Conservation (phyloP, 2,888 invertebrate species). For the Drosophila pegasa region DNA sequence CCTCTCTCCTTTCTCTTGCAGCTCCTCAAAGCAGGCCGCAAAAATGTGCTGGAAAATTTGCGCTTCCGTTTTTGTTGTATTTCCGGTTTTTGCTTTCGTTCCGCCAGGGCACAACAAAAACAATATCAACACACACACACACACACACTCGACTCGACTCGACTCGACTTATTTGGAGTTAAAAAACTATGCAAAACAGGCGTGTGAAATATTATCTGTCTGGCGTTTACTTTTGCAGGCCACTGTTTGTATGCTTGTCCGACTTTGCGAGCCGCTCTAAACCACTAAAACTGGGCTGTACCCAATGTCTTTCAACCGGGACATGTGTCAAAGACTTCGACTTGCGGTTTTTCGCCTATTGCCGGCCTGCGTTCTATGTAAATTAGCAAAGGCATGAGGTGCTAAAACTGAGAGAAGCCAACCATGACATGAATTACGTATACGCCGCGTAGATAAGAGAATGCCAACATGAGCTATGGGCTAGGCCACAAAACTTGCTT, state of each 20-base stretch:
- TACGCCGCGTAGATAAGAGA: slow-evolving; percentile 19
- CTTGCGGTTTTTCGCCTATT: slow-evolving; percentile 42
- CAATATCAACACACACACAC: slow-evolving; percentile 24
- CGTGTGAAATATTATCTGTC: slow-evolving; percentile 82
- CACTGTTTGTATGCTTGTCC: slow-evolving; percentile 29
- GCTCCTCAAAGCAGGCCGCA: slow-evolving; percentile 36
- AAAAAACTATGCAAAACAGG: slow-evolving; percentile 73
- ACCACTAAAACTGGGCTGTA: slow-evolving; percentile 28
- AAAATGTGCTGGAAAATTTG: slow-evolving; percentile 82
- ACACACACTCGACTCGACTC: slow-evolving; percentile 5
- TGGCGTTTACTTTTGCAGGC: slow-evolving; percentile 52
- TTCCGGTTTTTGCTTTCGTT: slow-evolving; percentile 76
- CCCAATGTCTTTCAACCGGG: slow-evolving; percentile 55
- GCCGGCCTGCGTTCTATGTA: slow-evolving; percentile 56
- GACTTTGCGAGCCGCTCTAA: slow-evolving; percentile 37
- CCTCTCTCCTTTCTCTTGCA: background rate
- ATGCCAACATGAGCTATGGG: background rate
- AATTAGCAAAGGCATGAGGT: slow-evolving; percentile 64
- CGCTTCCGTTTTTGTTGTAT: slow-evolving; percentile 82
- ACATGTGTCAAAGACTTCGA: slow-evolving; percentile 74
- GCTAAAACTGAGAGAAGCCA: slow-evolving; percentile 27
- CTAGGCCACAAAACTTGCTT: background rate
- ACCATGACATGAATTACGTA: slow-evolving; percentile 33
- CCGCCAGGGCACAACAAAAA: slow-evolving; percentile 25
- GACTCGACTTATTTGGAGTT: slow-evolving; percentile 20